Base-by-base conservation (phyloP, 2,113 vertebrate genomes). In the Benitochromis conjunctus region DNA sequence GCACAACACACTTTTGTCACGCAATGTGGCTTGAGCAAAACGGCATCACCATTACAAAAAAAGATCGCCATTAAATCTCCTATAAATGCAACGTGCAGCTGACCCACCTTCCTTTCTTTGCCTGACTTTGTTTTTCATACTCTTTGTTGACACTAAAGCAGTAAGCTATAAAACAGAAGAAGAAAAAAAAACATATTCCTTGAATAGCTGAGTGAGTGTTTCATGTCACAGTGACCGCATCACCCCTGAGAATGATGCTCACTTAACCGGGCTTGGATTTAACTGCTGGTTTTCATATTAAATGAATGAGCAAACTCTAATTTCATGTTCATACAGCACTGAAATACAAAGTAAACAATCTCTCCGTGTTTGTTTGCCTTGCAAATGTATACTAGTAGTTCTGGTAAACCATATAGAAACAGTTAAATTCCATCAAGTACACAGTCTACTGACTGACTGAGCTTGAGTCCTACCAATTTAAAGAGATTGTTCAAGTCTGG, bases 401-500 rank as follows among this genome's bases (percentile, higher is more conserved):
- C 74, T 36, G 51, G 46, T 80, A 76, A 83, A 89, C 83, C 66
- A 78, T 77, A 91, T 71, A 85, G 66, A 90, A 84, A 92, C 85
- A 38, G 83, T 88, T 88, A 53, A 81, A 86, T 86, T 76, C 85
- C 91, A 92, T 91, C 66, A 90, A 82, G 87, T 81, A 55, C 62
- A 85, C 79, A 81, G 69, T 91, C 89, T 86, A 90, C 90, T 90
- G 89, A 83, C 78, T 84, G 86, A 88, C 82, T 51, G 58, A 64
- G 76, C 87, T 91, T 88, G 89, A 89, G 82, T 92, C 89, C 82
- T 79, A 86, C 91, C 86, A 91, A 83, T 93, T 92, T 91, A 92
- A 87, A 89, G 91, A 91, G 92, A 93, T 84, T 89, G 91, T 92
- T 89, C 36, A 31, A 90, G 91, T 82, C 56, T 60, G 56, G 76